Evolutionary conservation across 2,888 invertebrate species (phyloP), one percentile per base, ranked within the genome.

Genomic region (Apantesis nais): DNA sequence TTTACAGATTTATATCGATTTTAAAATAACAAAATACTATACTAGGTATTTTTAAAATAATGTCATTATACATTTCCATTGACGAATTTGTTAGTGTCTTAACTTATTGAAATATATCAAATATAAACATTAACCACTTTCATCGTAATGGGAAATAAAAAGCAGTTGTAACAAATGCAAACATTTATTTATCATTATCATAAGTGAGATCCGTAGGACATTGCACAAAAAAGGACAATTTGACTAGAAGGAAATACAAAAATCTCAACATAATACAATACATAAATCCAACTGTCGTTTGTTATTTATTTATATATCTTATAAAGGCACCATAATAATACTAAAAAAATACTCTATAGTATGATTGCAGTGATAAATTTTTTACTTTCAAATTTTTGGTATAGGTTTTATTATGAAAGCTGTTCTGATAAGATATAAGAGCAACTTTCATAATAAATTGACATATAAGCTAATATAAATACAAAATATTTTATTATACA

Each of bases 121-220:
- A 16, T 29, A 39, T 63, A 29, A n/a, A 22, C 16, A 41, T 63
- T 63, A n/a, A n/a, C 11, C 29, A 41, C 25, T 62, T 62, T 39
- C 14, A 55, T 41, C 25, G 12, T 29, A 44, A 31, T 31, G 44
- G 63, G 29, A 63, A 63, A 63, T 63, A 63, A 63, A 63, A 63
- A 44, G 44, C 63, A 44, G 11, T 44, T 22, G 22, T 63, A 12
- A 29, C 29, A 63, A 63, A 29, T 12, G 44, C 29, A 63, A 22
- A 44, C 22, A 31, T 63, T 63, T 63, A 63, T 63, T 63, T 29
- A 44, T 44, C 44, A 31, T 29, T 63, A 44, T 29, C 11, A 63
- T 29, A 16, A 19, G 44, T 16, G 37, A 22, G 22, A 2, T 37
- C 22, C 12, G 22, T 61, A 22, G 2, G 2, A 62, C 25, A 29